phyloP scores from a whole-genome alignment of 2,888 invertebrate species.

The Heterodera filipjevi region DNA sequence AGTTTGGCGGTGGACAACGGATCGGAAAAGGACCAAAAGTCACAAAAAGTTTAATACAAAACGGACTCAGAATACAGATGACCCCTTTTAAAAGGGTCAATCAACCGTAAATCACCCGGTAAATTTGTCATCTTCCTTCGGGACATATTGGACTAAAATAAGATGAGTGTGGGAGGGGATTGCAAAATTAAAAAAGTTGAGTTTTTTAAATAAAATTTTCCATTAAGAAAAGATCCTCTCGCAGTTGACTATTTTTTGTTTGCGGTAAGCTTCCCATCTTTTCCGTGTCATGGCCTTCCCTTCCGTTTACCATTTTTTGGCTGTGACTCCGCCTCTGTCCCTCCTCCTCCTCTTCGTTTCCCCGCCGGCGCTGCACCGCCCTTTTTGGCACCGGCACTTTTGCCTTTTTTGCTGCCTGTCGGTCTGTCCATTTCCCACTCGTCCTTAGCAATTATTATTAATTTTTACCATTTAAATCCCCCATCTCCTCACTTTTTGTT shows the following conservation, averaged over 20 bases:
- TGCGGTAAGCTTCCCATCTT: too few species aligned
- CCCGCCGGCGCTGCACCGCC: constrained; percentile 29
- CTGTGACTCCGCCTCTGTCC: neutral
- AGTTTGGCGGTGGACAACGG: constrained; percentile 14
- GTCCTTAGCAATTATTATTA: constrained; percentile 38
- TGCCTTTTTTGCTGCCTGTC: constrained; percentile 32
- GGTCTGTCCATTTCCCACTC: constrained; percentile 41
- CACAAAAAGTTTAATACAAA: neutral
- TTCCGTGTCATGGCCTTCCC: neutral
- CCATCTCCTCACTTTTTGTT: constrained; percentile 38
- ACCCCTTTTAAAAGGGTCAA: too few species aligned
- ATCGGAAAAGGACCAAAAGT: neutral
- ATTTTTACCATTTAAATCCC: neutral
- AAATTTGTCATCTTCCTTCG: too few species aligned
- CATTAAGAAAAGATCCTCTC: too few species aligned
- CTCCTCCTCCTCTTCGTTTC: neutral
- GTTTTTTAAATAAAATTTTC: too few species aligned
- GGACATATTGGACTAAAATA: too few species aligned
- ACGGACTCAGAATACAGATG: constrained; percentile 4
- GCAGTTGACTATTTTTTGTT: too few species aligned
- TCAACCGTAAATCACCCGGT: too few species aligned
- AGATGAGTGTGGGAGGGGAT: too few species aligned
- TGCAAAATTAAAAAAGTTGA: too few species aligned
- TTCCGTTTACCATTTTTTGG: neutral
- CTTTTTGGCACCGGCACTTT: constrained; percentile 51